A percentile compares a stretch with the other conserved stretches of the same genome.
phyloP scores from a whole-genome alignment of 2,113 vertebrate genomes.

The Spermophilus dauricus region DNA sequence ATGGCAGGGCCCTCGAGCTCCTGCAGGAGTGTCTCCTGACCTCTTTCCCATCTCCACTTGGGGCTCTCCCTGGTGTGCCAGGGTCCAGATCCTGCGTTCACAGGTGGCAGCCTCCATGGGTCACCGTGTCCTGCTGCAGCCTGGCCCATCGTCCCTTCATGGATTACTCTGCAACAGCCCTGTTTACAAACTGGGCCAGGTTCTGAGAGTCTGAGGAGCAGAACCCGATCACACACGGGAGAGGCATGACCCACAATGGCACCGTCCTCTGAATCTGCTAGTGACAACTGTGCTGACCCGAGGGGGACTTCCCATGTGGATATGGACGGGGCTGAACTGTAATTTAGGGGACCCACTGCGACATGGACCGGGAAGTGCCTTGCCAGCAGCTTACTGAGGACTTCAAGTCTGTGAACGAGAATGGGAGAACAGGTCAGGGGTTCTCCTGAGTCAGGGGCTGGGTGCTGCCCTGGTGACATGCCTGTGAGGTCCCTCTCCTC shows the following conservation, averaged over 20 bases:
- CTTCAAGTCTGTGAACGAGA: background rate
- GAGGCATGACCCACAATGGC: rapidly evolving
- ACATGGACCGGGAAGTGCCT: rapidly evolving
- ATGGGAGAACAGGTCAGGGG: too few relatives aligned
- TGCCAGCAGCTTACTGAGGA: background rate
- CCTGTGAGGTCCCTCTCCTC: background rate
- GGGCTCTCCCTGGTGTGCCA: too few relatives aligned
- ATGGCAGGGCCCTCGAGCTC: rapidly evolving
- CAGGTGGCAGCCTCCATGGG: background rate
- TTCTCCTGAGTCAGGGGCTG: background rate
- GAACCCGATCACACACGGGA: background rate
- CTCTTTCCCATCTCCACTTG: background rate
- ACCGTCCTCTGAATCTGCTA: rapidly evolving
- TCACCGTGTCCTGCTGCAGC: background rate
- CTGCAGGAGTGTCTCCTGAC: rapidly evolving
- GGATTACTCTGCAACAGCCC: too few relatives aligned
- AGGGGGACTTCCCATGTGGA: rapidly evolving
- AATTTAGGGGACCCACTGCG: background rate
- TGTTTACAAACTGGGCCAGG: background rate
- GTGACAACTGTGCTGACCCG: rapidly evolving
- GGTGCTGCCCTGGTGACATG: too few relatives aligned
- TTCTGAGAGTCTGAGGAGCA: background rate
- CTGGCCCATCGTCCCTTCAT: rapidly evolving
- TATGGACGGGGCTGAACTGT: background rate
- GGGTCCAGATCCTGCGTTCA: too few relatives aligned